Conservation (phyloP, 2,113 vertebrate genomes). For the Dolichotis patagonum region DNA sequence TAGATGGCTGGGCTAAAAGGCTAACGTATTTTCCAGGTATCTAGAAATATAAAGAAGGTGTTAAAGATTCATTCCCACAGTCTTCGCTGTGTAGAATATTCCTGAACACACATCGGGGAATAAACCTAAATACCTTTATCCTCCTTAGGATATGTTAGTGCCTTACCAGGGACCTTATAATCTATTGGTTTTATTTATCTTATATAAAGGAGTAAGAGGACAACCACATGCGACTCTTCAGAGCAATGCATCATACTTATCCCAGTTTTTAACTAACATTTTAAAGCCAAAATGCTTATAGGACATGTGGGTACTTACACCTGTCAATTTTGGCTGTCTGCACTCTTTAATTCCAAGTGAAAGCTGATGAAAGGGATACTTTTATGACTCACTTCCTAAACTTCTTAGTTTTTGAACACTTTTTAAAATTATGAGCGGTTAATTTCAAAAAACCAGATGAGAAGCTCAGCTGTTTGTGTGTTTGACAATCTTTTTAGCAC, state of each 20-base stretch:
- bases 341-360: neutral
- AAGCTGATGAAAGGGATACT: neutral
- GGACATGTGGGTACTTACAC: neutral
- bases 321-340: neutral
- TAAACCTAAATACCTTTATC: neutral
- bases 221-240: neutral
- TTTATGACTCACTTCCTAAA: neutral
- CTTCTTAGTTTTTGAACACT: neutral
- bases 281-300: neutral
- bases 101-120: neutral
- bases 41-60: conserved; percentile 40
- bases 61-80: conserved; percentile 38
- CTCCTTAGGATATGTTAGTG: neutral
- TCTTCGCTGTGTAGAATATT: neutral
- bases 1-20: neutral
- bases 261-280: neutral
- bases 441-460: neutral
- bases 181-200: neutral
- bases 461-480: neutral
- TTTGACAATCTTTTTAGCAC: neutral
- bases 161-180: neutral
- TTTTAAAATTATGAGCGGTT: neutral
- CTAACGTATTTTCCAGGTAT: conserved; percentile 47
- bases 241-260: neutral
- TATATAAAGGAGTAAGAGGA: neutral